Conservation (phyloP, 2,888 invertebrate genomes). For the Orthonevra nobilis region DNA sequence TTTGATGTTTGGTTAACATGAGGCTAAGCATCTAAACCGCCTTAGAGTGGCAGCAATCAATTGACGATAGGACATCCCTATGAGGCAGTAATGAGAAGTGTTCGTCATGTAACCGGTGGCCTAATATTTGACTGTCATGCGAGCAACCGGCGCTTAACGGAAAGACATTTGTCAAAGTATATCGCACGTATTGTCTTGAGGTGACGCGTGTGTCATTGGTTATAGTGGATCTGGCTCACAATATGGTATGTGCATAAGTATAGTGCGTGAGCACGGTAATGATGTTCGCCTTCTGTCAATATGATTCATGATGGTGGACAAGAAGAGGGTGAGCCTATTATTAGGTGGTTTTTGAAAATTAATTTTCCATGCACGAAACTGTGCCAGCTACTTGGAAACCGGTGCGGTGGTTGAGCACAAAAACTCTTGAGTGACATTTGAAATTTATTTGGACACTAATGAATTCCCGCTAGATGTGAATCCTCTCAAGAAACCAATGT, state of each 20-base stretch:
- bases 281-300: constrained; percentile 44
- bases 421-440: too few relatives aligned
- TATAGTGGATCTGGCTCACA: constrained; percentile 36
- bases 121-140: constrained; percentile 65
- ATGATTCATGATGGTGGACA: constrained; percentile 23
- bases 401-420: too few relatives aligned
- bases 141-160: constrained; percentile 33
- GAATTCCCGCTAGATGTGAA: too few relatives aligned
- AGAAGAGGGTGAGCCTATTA: constrained; percentile 9
- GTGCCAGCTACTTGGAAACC: neutral
- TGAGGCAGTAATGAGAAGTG: constrained; percentile 66
- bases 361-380: constrained; percentile 44
- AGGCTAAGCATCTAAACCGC: constrained; percentile 18
- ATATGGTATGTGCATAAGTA: neutral
- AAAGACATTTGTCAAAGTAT: constrained; percentile 65
- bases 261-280: constrained; percentile 36
- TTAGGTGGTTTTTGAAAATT: constrained; percentile 45
- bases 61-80: constrained; percentile 57
- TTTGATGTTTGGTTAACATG: constrained; percentile 23
- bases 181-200: constrained; percentile 30
- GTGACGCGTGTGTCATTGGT: constrained; percentile 49
- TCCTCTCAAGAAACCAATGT: too few relatives aligned
- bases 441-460: too few relatives aligned
- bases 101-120: constrained; percentile 64
- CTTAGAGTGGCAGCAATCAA: constrained; percentile 60